Percentiles rank a stretch among this genome's conserved stretches.
These are phyloP conservation scores for Hemibagrus wyckioides DNA, from an alignment of 2,113 vertebrate genomes.

Conservation along the genomic window DNA sequence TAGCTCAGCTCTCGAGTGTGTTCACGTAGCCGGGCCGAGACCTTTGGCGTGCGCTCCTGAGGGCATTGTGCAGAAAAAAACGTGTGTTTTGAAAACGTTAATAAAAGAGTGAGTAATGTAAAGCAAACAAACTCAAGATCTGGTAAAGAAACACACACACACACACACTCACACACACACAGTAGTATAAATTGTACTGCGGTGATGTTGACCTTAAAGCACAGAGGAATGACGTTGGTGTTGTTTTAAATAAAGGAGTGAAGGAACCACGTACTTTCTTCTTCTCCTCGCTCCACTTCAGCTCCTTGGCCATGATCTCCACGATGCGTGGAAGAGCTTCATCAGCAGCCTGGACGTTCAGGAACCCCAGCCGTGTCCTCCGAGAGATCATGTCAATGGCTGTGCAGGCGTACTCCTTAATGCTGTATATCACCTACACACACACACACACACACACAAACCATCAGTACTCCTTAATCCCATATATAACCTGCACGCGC, in stretches of 20 bases:
- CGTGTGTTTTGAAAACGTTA: not conserved
- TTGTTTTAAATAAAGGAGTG: not conserved
- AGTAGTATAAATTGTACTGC: not conserved
- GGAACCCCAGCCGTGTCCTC: slow-evolving; percentile 89
- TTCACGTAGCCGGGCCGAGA: slow-evolving; percentile 25
- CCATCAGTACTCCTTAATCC: not conserved
- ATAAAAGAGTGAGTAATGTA: not conserved
- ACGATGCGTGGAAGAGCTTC: slow-evolving; percentile 91
- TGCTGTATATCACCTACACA: slow-evolving; percentile 84
- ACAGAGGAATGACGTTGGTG: not conserved
- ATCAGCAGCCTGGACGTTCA: slow-evolving; percentile 95
- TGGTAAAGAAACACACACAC: not conserved
- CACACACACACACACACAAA: slow-evolving; percentile 4
- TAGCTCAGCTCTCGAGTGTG: slow-evolving; percentile 17
- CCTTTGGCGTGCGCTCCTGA: slow-evolving; percentile 16
- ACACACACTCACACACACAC: slow-evolving; percentile 50
- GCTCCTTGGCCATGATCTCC: slow-evolving; percentile 90
- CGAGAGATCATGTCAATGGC: slow-evolving; percentile 92
- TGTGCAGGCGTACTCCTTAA: slow-evolving; percentile 93
- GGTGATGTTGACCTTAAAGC: not conserved
- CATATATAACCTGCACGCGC: not conserved
- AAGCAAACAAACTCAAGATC: slow-evolving; percentile 2
- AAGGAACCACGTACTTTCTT: slow-evolving; percentile 74
- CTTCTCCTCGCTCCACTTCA: slow-evolving; percentile 85
- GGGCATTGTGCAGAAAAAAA: not conserved